These are phyloP conservation scores for Coendou prehensilis DNA, from an alignment of 2,797 vertebrate genomes.

Conservation along the genomic window DNA sequence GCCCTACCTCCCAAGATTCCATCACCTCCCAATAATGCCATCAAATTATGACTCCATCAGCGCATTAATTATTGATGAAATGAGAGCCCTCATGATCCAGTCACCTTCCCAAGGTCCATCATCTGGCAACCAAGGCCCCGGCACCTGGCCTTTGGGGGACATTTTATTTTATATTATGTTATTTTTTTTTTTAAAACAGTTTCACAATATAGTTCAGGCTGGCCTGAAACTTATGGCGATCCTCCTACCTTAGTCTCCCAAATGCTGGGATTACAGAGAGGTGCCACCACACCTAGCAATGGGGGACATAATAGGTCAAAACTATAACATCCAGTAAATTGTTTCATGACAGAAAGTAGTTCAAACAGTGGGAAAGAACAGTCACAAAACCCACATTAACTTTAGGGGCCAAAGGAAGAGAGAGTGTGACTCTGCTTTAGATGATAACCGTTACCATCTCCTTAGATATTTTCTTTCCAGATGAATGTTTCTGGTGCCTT, in stretches of 20 bases:
- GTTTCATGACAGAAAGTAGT: neutral
- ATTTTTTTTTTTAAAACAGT: neutral
- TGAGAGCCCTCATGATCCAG: neutral
- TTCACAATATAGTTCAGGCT: neutral
- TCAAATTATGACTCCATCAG: neutral
- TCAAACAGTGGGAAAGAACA: neutral
- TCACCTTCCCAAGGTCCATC: neutral
- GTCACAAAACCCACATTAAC: neutral
- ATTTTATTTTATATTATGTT: neutral
- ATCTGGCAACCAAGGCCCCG: neutral
- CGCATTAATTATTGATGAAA: neutral
- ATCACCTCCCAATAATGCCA: neutral
- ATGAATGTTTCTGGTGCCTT: conserved; percentile 43
- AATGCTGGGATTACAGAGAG: neutral
- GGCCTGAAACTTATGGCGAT: neutral
- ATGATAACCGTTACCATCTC: neutral
- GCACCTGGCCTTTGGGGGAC: neutral
- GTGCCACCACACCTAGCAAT: neutral
- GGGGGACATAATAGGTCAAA: neutral
- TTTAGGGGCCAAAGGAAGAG: neutral
- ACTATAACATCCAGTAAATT: neutral
- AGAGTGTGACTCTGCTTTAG: neutral
- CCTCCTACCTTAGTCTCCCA: neutral
- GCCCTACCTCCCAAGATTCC: neutral
- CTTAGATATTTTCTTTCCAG: conserved; percentile 49